Conservation (phyloP, 2,113 vertebrate genomes). For the Typhlomys cinereus region DNA sequence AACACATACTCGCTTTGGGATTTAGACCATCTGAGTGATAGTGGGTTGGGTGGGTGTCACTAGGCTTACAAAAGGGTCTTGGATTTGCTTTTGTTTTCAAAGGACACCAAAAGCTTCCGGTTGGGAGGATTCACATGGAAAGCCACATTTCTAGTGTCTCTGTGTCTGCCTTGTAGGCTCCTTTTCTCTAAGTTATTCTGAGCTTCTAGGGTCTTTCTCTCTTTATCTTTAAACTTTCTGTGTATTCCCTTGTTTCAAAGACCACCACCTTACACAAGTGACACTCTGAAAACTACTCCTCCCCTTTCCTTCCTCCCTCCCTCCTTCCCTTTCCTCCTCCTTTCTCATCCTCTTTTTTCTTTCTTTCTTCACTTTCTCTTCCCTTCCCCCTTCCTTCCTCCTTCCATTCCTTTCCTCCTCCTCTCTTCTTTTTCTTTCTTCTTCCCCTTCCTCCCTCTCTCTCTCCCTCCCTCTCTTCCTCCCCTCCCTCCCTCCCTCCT, state of each 20-base stretch:
- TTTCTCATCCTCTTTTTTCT: too few species aligned
- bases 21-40: neutral
- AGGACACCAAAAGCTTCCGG: neutral
- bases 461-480: neutral
- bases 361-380: too few species aligned
- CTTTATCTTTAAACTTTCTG: neutral
- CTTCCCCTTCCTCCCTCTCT: neutral
- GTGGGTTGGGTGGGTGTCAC: neutral
- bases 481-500: neutral
- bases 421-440: neutral
- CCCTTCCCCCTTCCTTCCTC: too few species aligned
- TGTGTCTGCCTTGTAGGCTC: neutral
- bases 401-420: too few species aligned
- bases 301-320: neutral
- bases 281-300: too few species aligned
- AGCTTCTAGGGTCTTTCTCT: neutral
- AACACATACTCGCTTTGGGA: neutral
- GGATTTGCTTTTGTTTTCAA: neutral
- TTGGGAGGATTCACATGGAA: neutral
- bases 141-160: neutral
- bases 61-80: neutral
- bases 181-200: neutral
- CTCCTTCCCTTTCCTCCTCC: too few species aligned
- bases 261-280: too few species aligned
- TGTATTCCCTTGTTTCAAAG: neutral